Base-by-base conservation (phyloP, 2,113 vertebrate species). In the Poicephalus meyeri region DNA sequence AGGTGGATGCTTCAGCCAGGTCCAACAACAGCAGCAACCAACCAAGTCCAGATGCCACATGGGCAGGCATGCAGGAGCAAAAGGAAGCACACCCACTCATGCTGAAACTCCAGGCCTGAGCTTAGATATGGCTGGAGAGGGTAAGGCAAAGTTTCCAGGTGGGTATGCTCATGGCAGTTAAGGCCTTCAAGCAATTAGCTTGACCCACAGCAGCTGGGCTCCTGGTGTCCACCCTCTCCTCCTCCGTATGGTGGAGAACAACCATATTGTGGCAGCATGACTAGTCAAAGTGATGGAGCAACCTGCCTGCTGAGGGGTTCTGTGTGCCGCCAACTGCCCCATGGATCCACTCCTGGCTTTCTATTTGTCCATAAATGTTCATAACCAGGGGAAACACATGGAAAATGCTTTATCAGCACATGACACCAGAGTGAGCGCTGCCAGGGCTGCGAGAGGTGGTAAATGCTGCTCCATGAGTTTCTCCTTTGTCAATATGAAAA, bases 31-130 rank as follows among this genome's bases (percentile, higher is more conserved):
- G 73, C 50, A 61, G 73, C 50, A 61, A 26, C n/a, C 69, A 70
- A 44, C 0, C 1, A 52, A 14, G 2, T 14, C 24, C 26, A 16
- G 16, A 4, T 23, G 11, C 5, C 5, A 8, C n/a, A 5, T 0
- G 0, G 6, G 18, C 46, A 82, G 26, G 2, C 24, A 70, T 6
- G 23, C 13, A 5, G 1, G 16, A 77, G 11, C 39, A 49, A 33
- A 29, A 47, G 3, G 5, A 33, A 2, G 9, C 12, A 5, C 26
- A 18, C 5, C 23, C 16, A 64, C 7, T 3, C 13, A 4, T 0
- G 0, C 0, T 0, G 0, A 21, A 44, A 11, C 6, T 6, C 10
- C 11, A 39, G 17, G 12, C 44, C 64, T 44, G 52, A 52, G 35
- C 33, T 82, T 72, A 71, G 50, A 55, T 1, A 39, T 2, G 19